Conservation (phyloP, 2,888 invertebrate genomes). For the Cancer borealis region DNA sequence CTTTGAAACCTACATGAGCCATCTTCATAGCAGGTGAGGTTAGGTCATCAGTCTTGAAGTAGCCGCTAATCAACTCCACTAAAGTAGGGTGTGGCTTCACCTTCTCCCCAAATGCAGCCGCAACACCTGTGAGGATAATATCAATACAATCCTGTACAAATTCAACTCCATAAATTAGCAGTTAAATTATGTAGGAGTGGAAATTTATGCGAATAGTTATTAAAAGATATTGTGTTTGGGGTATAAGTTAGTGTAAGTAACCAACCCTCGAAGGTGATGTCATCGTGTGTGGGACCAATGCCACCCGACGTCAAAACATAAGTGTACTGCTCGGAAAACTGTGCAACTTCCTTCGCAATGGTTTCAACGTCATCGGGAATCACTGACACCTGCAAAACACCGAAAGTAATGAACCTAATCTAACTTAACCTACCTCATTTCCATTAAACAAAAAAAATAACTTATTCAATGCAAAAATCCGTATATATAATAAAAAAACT, state of each 20-base stretch:
- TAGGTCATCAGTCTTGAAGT: conserved; percentile 78
- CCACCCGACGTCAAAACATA: conserved; percentile 89
- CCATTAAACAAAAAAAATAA: background rate
- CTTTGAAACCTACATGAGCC: conserved; percentile 79
- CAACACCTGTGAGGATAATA: conserved; percentile 69
- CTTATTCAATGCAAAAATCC: too few species aligned
- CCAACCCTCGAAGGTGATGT: conserved; percentile 86
- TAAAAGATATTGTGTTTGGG: too few species aligned
- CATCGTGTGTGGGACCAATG: conserved; percentile 89
- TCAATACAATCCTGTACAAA: background rate
- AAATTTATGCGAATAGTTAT: too few species aligned
- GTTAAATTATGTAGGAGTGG: too few species aligned
- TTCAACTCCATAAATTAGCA: too few species aligned
- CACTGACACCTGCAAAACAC: conserved; percentile 82
- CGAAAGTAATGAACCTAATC: background rate
- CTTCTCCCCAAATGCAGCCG: conserved; percentile 75
- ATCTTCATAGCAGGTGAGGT: conserved; percentile 80
- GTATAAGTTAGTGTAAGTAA: background rate
- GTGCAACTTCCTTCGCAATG: conserved; percentile 84
- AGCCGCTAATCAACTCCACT: conserved; percentile 76
- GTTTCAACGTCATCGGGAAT: conserved; percentile 85
- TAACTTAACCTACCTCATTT: background rate
- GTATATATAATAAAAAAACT: too few species aligned
- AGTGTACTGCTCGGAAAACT: conserved; percentile 84
- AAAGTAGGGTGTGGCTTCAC: conserved; percentile 74